Evolutionary conservation across 2,797 vertebrate species (phyloP).

Genomic region (Cossypha caffra): DNA sequence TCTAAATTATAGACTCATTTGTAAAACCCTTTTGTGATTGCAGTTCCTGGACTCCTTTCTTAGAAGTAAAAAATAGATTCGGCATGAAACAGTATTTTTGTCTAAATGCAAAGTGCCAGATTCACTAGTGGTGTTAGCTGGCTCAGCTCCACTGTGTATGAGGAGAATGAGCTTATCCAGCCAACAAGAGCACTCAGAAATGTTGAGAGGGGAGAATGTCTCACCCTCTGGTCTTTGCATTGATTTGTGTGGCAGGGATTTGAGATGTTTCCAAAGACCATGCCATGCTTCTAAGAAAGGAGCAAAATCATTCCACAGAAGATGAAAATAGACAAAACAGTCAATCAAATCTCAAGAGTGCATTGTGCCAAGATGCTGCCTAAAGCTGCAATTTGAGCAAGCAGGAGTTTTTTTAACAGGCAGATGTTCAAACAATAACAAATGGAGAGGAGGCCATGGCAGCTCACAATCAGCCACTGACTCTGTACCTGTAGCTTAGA

Average conservation of each 20-base stretch:
- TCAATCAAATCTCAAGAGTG: not conserved
- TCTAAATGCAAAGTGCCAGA: not conserved
- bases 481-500: not conserved
- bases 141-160: not conserved
- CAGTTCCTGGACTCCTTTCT: not conserved
- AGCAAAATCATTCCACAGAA: not conserved
- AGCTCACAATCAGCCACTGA: not conserved
- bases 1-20: not conserved
- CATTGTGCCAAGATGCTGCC: not conserved
- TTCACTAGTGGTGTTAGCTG: not conserved
- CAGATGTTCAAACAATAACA: not conserved
- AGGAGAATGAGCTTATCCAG: not conserved
- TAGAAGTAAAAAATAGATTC: not conserved
- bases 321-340: not conserved
- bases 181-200: not conserved
- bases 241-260: not conserved
- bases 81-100: not conserved
- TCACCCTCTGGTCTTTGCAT: not conserved
- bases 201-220: not conserved
- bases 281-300: not conserved
- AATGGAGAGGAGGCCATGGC: not conserved
- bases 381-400: not conserved
- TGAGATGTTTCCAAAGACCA: not conserved
- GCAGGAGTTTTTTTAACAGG: not conserved
- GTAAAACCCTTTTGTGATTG: not conserved